Base-by-base conservation (phyloP, 2,888 invertebrate species). In the Ichneumoninae sp. region DNA sequence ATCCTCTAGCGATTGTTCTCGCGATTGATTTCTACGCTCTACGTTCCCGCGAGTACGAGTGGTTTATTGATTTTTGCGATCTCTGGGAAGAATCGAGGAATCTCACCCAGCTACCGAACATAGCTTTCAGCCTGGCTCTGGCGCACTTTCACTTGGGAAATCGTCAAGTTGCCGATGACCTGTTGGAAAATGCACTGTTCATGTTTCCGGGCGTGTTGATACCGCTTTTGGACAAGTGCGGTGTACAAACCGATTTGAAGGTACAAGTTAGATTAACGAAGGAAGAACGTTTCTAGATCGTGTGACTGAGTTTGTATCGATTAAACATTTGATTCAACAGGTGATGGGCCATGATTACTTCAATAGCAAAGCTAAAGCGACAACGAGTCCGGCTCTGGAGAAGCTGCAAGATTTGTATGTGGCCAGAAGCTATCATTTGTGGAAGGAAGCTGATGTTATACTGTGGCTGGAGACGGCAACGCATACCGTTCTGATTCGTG, bases 11-110 rank as follows among this genome's bases (percentile, higher is more conserved):
- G n/a, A 95, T 96, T 62, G 95, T 97, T 82, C 94, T 98, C 78
- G 95, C 96, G 89, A 95, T 98, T 40, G 98, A 98, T 93, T 97
- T 97, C 91, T 97, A 97, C 92, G 97, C 98, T 0, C 91, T 98
- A 68, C 95, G 97, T 85, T 95, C 96, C 70, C 95, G 95, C 80
- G 97, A 98, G 93, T 97, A 96, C 90, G 94, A 95, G 22, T 98
- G 97, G 96, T 94, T 97, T 16, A 93, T 94, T 91, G 93, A 96
- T 90, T 95, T 95, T 83, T 95, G 94, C 82, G 94, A 95, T 62
- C 95, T 95, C 86, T 96, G 95, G 94, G 96, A 96, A 88, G 91
- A 89, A 5, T 93, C 94, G 70, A 95, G 96, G 88, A 97, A 97
- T 94, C 94, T 97, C 65, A 95, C 96, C 57, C 97, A 97, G 92